A percentile compares a stretch with the other conserved stretches of the same genome.
phyloP scores from a whole-genome alignment of 2,113 vertebrate species.

The Falcunculus frontatus region DNA sequence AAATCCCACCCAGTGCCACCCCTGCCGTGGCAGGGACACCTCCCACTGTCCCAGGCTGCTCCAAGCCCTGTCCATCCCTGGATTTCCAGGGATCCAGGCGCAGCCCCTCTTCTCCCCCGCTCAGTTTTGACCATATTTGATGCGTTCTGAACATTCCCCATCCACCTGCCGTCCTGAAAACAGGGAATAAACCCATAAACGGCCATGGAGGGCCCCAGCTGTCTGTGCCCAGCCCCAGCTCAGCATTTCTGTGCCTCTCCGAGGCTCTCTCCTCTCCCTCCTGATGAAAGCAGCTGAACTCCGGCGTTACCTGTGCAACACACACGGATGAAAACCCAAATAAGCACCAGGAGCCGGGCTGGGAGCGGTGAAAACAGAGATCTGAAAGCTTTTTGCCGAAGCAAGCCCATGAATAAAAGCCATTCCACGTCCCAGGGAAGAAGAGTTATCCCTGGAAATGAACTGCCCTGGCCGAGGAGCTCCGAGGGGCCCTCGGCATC shows the following conservation, averaged over 20 bases:
- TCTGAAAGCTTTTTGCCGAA: neutral
- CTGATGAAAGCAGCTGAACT: neutral
- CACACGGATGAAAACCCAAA: neutral
- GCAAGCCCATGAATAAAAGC: neutral
- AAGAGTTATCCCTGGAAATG: neutral
- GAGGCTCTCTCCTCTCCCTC: neutral
- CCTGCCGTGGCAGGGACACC: neutral
- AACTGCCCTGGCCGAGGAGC: neutral
- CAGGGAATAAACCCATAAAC: neutral
- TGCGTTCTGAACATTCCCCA: accelerated
- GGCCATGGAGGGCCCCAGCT: neutral
- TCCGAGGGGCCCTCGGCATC: neutral
- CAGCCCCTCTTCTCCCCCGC: neutral
- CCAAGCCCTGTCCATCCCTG: neutral
- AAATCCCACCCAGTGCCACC: neutral
- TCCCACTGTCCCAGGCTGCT: neutral
- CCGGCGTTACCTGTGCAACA: neutral
- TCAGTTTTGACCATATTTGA: accelerated
- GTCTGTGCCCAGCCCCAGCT: neutral
- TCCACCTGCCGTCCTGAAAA: accelerated
- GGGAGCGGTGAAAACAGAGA: neutral
- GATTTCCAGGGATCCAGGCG: neutral
- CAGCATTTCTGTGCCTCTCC: neutral
- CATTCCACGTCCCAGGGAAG: neutral
- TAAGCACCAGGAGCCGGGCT: neutral